Base-by-base conservation (phyloP, 2,113 vertebrate genomes). In the Quiscalus mexicanus region DNA sequence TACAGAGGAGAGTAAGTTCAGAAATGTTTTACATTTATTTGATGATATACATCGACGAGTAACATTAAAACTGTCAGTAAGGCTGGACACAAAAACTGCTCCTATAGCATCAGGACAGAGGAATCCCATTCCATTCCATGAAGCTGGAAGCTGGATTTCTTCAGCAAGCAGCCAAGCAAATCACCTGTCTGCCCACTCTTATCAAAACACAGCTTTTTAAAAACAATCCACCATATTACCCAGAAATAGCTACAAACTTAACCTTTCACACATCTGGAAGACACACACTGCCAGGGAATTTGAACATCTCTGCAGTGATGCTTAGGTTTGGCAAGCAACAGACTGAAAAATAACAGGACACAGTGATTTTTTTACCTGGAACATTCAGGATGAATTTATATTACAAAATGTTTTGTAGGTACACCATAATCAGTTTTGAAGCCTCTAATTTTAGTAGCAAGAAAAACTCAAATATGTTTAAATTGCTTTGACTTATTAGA, bases 41-140 rank as follows among this genome's bases (percentile, higher is more conserved):
- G 31, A 25, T 84, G 25, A 35, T 44, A 28, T 44, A 18, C 15
- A 19, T 68, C 39, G 33, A 13, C 15, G 15, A 28, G 23, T 62
- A 45, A 44, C 27, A 60, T 33, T 77, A 45, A 53, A 53, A 45
- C 55, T 58, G 9, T 12, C 5, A 2, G 9, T 68, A 30, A 60
- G 19, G 42, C 16, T 37, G 49, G 18, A 19, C 24, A 44, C 37
- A 53, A 28, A 10, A 35, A 18, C 5, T 27, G 15, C 7, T 33
- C 3, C 0, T 3, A 5, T 1, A 12, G 6, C 12, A 33, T 14
- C 28, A n/a, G 10, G 11, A 16, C 3, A 25, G 15, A 71, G 50
- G 22, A 60, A 63, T n/a, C 35, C 23, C 15, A 9, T 63, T 58
- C 50, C 25, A 3, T 14, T 53, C 33, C 37, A 69, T 33, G 22